These are phyloP conservation scores for Nannospalax galili DNA, from an alignment of 2,113 vertebrate genomes.

Conservation along the genomic window DNA sequence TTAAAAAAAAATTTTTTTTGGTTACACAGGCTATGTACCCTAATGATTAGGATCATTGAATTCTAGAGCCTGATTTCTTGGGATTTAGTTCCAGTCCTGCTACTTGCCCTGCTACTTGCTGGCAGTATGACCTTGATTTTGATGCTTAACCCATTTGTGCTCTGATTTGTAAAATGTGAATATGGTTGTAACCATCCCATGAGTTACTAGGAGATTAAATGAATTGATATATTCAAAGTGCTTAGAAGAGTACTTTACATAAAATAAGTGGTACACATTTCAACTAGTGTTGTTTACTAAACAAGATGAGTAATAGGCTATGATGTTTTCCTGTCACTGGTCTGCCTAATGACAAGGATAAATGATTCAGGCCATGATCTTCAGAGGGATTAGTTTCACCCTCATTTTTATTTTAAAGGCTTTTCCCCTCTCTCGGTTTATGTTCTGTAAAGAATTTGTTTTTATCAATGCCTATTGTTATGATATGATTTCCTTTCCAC, in stretches of 20 bases:
- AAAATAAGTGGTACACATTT: conserved; percentile 24
- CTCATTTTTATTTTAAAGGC: conserved; percentile 26
- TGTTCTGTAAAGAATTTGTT: conserved; percentile 23
- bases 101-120: not conserved
- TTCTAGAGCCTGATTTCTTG: not conserved
- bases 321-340: conserved; percentile 37
- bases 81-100: not conserved
- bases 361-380: not conserved
- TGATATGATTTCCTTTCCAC: conserved; percentile 20
- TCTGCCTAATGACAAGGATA: not conserved
- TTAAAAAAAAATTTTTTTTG: too few relatives aligned
- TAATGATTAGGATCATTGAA: not conserved
- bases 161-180: conserved; percentile 18
- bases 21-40: not conserved
- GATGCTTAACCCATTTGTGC: not conserved
- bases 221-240: not conserved
- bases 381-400: conserved; percentile 32
- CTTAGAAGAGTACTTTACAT: conserved; percentile 15
- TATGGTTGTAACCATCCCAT: not conserved
- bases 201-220: not conserved
- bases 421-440: not conserved
- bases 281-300: not conserved
- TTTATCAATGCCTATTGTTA: conserved; percentile 21
- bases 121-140: not conserved
- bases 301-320: not conserved